Conservation (phyloP, 2,888 invertebrate species). For the Agrotis exclamationis region DNA sequence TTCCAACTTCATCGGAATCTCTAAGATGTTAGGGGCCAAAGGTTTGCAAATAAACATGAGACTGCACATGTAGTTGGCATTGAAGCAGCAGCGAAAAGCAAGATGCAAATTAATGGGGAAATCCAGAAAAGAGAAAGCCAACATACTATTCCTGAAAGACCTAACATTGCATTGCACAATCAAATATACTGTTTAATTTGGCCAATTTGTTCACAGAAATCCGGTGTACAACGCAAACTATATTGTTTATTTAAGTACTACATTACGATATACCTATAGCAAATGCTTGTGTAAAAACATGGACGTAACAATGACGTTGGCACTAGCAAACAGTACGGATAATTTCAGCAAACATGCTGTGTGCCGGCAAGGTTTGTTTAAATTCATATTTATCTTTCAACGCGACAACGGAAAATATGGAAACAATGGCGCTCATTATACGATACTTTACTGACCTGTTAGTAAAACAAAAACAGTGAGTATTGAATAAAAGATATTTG, state of each 20-base stretch:
- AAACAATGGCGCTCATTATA: constrained; percentile 55
- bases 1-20: background rate
- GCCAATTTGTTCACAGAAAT: background rate
- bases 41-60: background rate
- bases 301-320: constrained; percentile 58
- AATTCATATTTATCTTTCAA: constrained; percentile 54
- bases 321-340: constrained; percentile 57
- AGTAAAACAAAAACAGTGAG: constrained; percentile 31
- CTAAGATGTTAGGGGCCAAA: background rate
- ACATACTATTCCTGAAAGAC: background rate
- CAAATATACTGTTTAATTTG: background rate
- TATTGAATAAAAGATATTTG: constrained; percentile 26
- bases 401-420: constrained; percentile 52
- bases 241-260: constrained; percentile 27
- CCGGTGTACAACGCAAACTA: constrained; percentile 12
- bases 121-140: background rate
- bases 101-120: constrained; percentile 15
- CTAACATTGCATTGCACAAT: constrained; percentile 3
- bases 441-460: constrained; percentile 26
- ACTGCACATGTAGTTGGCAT: background rate
- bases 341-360: constrained; percentile 53
- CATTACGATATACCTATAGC: constrained; percentile 24
- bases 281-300: constrained; percentile 33
- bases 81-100: background rate
- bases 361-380: constrained; percentile 37